A percentile compares a stretch with the other conserved stretches of the same genome.
Conservation (phyloP, 2,888 invertebrate species). For the Rhogogaster chlorosoma region DNA sequence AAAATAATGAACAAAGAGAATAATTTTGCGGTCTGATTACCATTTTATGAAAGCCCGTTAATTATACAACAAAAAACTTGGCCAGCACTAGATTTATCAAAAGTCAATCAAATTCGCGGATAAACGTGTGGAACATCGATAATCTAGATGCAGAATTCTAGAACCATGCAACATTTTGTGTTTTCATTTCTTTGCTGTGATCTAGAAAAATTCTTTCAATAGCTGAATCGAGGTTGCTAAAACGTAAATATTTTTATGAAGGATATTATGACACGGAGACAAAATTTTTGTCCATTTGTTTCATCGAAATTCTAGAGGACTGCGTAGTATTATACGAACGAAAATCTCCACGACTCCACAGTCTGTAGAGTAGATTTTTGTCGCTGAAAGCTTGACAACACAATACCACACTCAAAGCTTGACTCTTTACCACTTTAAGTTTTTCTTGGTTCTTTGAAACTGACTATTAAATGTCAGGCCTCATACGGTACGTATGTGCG, state of each 20-base stretch:
- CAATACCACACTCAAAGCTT: background rate
- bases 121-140: background rate
- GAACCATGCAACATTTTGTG: too few species aligned
- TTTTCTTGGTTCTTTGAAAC: background rate
- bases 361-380: background rate
- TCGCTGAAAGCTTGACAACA: background rate
- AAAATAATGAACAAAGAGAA: background rate
- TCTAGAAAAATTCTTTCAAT: too few species aligned
- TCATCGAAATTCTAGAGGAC: background rate
- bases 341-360: background rate
- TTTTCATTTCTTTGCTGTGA: too few species aligned
- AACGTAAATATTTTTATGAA: background rate
- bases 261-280: background rate
- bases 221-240: background rate
- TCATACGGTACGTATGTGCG: background rate
- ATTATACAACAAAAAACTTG: background rate
- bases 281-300: background rate
- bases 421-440: constrained; percentile 28
- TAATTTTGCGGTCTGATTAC: background rate
- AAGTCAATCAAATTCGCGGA: background rate
- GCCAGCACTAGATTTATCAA: background rate
- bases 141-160: background rate
- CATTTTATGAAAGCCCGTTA: background rate
- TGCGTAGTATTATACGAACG: background rate
- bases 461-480: constrained; percentile 13